Evolutionary conservation across 2,888 invertebrate species (phyloP).

Genomic region (Eupeodes latifasciatus): DNA sequence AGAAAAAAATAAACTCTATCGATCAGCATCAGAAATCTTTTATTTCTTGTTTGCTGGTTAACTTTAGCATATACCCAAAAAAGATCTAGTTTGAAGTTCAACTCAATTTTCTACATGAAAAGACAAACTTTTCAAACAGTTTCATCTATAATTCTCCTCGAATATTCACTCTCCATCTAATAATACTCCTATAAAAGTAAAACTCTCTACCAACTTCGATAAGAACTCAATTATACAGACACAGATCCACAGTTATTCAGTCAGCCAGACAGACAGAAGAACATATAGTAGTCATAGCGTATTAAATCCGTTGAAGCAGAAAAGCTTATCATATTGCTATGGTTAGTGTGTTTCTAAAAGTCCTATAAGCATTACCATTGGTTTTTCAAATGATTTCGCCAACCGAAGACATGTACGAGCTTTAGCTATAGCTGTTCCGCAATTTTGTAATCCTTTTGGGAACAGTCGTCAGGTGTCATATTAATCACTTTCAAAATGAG

Average conservation of each 20-base stretch:
- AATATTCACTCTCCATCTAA: slow-evolving; percentile 24
- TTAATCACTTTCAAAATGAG: slow-evolving; percentile 54
- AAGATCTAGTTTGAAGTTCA: neutral
- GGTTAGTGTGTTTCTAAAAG: slow-evolving; percentile 16
- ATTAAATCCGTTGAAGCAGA: slow-evolving; percentile 22
- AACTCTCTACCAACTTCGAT: neutral
- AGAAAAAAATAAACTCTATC: too few species aligned
- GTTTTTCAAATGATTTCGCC: slow-evolving; percentile 27
- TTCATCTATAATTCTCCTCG: neutral
- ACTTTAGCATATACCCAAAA: neutral
- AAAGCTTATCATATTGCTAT: slow-evolving; percentile 21
- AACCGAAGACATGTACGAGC: neutral
- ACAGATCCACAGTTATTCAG: neutral
- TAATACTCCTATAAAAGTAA: neutral
- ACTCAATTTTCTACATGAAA: slow-evolving; percentile 16
- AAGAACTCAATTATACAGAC: slow-evolving; percentile 20
- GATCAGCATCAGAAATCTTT: too few species aligned
- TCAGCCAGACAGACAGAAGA: too few species aligned
- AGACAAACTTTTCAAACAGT: neutral
- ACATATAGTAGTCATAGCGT: slow-evolving; percentile 4
- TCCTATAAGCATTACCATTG: neutral
- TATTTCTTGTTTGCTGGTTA: neutral
- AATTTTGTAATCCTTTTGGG: slow-evolving; percentile 25
- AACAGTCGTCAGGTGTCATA: slow-evolving; percentile 62
- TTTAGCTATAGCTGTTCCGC: neutral